Evolutionary conservation across 2,797 vertebrate genomes (phyloP), one percentile per base, ranked within the genome.

Genomic region (Cuculus canorus): DNA sequence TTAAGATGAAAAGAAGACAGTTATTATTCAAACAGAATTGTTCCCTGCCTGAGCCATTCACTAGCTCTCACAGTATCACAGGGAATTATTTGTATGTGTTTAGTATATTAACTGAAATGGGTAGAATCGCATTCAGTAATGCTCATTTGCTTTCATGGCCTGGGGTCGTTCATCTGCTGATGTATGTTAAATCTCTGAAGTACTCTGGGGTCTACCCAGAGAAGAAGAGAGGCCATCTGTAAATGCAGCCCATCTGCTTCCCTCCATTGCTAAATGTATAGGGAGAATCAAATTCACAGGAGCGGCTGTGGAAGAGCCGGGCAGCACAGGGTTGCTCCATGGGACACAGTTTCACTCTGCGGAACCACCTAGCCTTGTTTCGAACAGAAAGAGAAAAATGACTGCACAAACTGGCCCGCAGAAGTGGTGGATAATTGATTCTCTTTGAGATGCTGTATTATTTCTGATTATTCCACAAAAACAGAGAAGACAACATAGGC

Each of bases 21-120:
- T 87, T 86, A 35, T 90, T 95, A 66, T 68, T 72, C 64, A 81
- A 92, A 90, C 32, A 80, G 52, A 80, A 59, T 37, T 81, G 64
- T 76, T 92, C 61, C 54, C 65, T 73, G 70, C 47, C 76, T 92
- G 54, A 82, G n/a, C n/a, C 76, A 28, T 33, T 86, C 4, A 4
- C 18, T 76, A 30, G 30, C n/a, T 72, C 52, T 64, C 48, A 48
- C 35, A 88, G 37, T 32, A 45, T 41, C 28, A 1, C 32, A 82
- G 66, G 28, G 70, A 87, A 72, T 82, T 70, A 71, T 90, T 86
- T 86, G 14, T 53, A 28, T 50, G 75, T 60, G 17, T 63, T 45
- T 35, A 52, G 17, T 45, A 10, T 35, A 86, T 93, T 79, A 79
- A 41, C 28, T 33, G 80, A 66, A 77, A 90, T 59, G 21, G 33